Evolutionary conservation across 2,113 vertebrate genomes (phyloP), one percentile per base, ranked within the genome.

Genomic region (Acanthisitta chloris): DNA sequence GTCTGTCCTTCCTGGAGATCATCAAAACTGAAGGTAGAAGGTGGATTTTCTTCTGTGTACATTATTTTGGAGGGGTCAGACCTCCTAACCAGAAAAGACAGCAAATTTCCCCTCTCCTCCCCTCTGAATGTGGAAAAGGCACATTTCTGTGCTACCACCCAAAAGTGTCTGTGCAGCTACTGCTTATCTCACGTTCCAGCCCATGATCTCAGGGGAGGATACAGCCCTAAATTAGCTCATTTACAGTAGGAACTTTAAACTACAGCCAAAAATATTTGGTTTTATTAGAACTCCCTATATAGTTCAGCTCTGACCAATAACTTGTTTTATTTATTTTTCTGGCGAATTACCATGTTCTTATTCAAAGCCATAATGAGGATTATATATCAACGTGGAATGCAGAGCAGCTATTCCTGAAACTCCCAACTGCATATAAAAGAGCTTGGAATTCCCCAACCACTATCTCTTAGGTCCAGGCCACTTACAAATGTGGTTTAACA

Each of bases 361-460:
- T 94, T 97, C 95, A 97, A 96, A 96, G 93, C 92, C 80, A 71
- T 97, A 89, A 95, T 88, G 95, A 95, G 93, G 96, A 96, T 97
- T 97, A 97, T 96, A 57, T 92, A 93, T 95, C 94, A 89, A 94
- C 42, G 64, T 96, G 97, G 97, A 97, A 97, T 98, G 97, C 91
- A 96, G 59, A 90, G 94, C 79, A 97, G 88, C 91, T 95, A 96
- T 96, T 97, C 93, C 94, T 97, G 88, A 95, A 96, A 90, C 94
- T 97, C 90, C 78, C 95, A 94, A 84, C 89, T 96, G 73, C 94
- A 88, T 90, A 94, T 93, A 92, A 97, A 96, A 85, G 83, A 95
- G 87, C 86, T 45, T 80, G 97, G 97, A 97, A 98, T 97, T 97
- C 97, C 97, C 97, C 96, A 96, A 96, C 86, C 93, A 54, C 88